Percentiles rank a stretch among this genome's conserved stretches.
Conservation (phyloP, 2,797 vertebrate genomes). For the Loriculus beryllinus region DNA sequence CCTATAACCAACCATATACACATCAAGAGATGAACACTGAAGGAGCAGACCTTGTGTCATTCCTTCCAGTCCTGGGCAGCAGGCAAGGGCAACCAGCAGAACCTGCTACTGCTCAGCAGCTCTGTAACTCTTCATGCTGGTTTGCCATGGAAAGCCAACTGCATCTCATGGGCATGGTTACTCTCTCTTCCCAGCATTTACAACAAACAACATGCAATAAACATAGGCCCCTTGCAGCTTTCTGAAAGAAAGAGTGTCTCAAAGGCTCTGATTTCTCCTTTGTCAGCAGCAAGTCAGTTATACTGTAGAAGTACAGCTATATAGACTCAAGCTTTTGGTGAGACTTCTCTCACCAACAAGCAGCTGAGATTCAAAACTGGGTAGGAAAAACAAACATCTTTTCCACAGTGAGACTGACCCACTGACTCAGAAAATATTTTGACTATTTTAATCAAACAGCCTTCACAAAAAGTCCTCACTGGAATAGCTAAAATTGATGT, state of each 20-base stretch:
- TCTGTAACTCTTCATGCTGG: background rate
- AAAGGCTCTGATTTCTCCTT: background rate
- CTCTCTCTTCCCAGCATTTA: background rate
- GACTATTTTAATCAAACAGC: background rate
- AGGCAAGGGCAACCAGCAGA: background rate
- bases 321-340: fast-evolving
- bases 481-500: background rate
- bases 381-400: background rate
- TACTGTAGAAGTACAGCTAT: fast-evolving
- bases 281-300: background rate
- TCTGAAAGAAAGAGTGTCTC: background rate
- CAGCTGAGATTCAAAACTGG: background rate
- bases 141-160: background rate
- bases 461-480: background rate
- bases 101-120: background rate
- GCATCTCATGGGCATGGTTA: background rate
- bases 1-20: background rate
- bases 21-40: fast-evolving
- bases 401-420: background rate
- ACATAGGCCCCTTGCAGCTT: background rate
- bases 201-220: fast-evolving
- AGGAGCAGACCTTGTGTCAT: background rate
- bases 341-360: background rate
- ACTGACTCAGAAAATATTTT: background rate
- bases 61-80: background rate